These are phyloP conservation scores for Myotis lucifugus DNA, from an alignment of 2,113 vertebrate genomes.

Conservation along the genomic window DNA sequence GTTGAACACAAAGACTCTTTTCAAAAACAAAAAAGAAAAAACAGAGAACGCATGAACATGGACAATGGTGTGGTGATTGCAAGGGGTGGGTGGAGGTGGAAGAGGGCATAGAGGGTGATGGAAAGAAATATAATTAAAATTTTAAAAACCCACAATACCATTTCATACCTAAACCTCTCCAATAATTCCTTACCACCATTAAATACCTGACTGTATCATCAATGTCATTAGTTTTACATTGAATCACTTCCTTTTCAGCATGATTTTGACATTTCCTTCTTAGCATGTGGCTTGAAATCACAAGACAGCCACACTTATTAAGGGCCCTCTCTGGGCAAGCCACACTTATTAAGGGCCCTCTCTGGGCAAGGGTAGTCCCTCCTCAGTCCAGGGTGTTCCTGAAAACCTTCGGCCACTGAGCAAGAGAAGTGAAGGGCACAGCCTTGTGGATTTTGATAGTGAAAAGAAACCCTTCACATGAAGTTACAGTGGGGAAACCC, in stretches of 20 bases:
- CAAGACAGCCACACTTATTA: neutral
- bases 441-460: neutral
- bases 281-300: neutral
- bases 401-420: neutral
- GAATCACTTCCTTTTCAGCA: neutral
- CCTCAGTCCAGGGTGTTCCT: neutral
- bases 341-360: neutral
- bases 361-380: neutral
- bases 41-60: too few relatives aligned
- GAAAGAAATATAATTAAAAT: too few relatives aligned
- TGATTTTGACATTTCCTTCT: neutral
- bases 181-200: neutral
- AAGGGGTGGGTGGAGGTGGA: too few relatives aligned
- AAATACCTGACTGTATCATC: neutral
- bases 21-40: neutral
- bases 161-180: neutral
- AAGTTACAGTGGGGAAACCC: slow-evolving; percentile 49
- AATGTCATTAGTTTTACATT: neutral
- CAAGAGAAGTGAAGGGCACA: slow-evolving; percentile 36
- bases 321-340: neutral
- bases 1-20: neutral
- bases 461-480: slow-evolving; percentile 42
- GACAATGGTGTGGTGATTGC: too few relatives aligned
- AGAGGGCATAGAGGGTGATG: too few relatives aligned
- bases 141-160: neutral